Evolutionary conservation across 2,888 invertebrate species (phyloP), one percentile per base, ranked within the genome.

Genomic region (Cosmorhoe ocellata): DNA sequence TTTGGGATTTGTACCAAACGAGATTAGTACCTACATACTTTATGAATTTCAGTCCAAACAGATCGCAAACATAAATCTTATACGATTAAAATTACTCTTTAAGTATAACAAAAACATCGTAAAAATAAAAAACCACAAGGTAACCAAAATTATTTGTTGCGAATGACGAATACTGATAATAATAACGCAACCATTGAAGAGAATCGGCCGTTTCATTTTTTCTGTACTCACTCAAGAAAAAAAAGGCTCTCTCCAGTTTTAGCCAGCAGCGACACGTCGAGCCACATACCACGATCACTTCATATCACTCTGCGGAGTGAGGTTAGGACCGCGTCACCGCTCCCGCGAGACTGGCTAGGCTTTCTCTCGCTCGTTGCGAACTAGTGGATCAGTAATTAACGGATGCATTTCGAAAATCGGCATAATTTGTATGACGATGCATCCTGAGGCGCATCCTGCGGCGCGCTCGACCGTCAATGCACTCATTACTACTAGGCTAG

Each of bases 381-480:
- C 38, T 13, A 12, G 13, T 27, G 26, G 67, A 71, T 33, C 12
- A 10, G n/a, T 49, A 79, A 83, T 76, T 70, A 64, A 63, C 72
- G 84, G 84, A 84, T 79, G 64, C 62, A 69, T 81, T 79, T 76
- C 71, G 79, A 77, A 84, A 83, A 80, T 71, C 56, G 66, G 69
- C 65, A 69, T 66, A 65, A 67, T 65, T 56, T 63, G 22, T 30
- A 60, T 64, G 64, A 52, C 59, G 51, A 55, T 53, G 68, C 71
- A 73, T 81, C 79, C 80, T 80, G 73, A 55, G 53, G 51, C 27
- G 36, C 63, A 76, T 83, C 81, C 84, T 79, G 67, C 56, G 41
- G 58, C 41, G 56, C 58, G 63, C 43, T 63, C 57, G 59, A 59
- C 56, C 66, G 64, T 45, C 50, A 31, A 43, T 48, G 24, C 36